phyloP scores from a whole-genome alignment of 2,113 vertebrate species.

The Vimba vimba region DNA sequence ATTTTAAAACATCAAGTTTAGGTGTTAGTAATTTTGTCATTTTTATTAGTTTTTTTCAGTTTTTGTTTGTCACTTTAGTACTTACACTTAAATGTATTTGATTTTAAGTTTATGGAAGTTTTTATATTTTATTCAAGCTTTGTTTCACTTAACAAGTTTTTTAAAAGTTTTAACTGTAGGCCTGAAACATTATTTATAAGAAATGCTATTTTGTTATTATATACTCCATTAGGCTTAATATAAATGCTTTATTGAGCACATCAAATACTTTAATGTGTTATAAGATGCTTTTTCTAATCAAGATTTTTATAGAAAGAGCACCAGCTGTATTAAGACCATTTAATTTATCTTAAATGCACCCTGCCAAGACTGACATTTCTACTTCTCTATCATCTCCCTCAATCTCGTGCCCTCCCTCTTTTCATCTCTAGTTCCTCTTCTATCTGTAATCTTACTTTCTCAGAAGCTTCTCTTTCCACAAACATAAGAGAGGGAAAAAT shows the following conservation, averaged over 20 bases:
- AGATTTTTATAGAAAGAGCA: slow-evolving; percentile 5
- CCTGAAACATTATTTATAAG: not conserved
- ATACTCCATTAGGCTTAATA: not conserved
- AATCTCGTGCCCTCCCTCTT: not conserved
- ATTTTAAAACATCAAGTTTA: not conserved
- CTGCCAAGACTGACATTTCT: slow-evolving; percentile 21
- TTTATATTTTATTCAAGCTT: not conserved
- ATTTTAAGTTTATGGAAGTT: not conserved
- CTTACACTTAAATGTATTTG: too few species aligned
- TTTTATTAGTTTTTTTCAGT: not conserved
- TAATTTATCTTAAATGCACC: slow-evolving; percentile 28
- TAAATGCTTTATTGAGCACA: not conserved
- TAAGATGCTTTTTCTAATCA: slow-evolving; percentile 35
- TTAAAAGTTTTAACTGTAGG: too few species aligned
- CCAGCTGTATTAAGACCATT: not conserved
- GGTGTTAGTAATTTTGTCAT: not conserved
- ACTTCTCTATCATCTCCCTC: not conserved
- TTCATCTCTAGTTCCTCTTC: slow-evolving; percentile 17
- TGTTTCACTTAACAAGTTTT: not conserved
- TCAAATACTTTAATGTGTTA: slow-evolving; percentile 22
- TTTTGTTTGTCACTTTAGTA: not conserved
- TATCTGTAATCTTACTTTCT: slow-evolving; percentile 30
- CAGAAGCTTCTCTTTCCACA: slow-evolving; percentile 37
- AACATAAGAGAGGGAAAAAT: slow-evolving; percentile 37
- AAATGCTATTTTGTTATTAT: not conserved